These are phyloP conservation scores for Pterocles orientalis DNA, from an alignment of 2,113 vertebrate genomes.

Conservation along the genomic window DNA sequence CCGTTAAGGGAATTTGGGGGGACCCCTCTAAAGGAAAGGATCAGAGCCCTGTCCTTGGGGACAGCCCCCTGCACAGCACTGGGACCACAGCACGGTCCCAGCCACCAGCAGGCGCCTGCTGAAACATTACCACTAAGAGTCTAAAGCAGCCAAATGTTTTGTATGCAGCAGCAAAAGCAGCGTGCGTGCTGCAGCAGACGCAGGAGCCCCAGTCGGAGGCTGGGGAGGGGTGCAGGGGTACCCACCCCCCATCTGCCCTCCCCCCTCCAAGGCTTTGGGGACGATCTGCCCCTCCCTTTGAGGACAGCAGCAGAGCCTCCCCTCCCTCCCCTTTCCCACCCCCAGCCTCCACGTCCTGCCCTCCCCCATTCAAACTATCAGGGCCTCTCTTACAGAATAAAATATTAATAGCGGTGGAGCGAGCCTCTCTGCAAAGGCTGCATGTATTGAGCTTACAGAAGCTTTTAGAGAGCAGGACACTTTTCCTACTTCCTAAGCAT, in stretches of 20 bases:
- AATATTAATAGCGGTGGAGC: slow-evolving; percentile 92
- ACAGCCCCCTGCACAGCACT: background rate
- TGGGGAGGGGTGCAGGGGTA: background rate
- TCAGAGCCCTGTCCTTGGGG: accelerated
- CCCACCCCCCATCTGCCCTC: background rate
- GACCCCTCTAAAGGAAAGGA: background rate
- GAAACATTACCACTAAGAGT: background rate
- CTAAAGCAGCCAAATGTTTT: background rate
- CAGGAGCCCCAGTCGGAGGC: background rate
- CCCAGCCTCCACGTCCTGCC: background rate
- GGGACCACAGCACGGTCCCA: background rate
- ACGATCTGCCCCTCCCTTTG: background rate
- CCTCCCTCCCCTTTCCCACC: background rate
- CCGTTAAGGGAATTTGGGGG: background rate
- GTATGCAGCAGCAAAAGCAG: background rate
- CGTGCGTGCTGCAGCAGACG: background rate
- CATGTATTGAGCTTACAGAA: slow-evolving; percentile 66
- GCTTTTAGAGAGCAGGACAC: slow-evolving; percentile 81
- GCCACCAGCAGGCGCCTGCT: background rate
- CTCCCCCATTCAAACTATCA: slow-evolving; percentile 64
- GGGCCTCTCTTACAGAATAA: slow-evolving; percentile 75
- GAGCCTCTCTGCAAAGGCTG: slow-evolving; percentile 78
- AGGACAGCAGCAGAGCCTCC: background rate
- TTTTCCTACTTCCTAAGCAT: slow-evolving; percentile 82
- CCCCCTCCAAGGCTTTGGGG: background rate